phyloP scores from a whole-genome alignment of 2,797 vertebrate genomes.

The Glyptemys insculpta region DNA sequence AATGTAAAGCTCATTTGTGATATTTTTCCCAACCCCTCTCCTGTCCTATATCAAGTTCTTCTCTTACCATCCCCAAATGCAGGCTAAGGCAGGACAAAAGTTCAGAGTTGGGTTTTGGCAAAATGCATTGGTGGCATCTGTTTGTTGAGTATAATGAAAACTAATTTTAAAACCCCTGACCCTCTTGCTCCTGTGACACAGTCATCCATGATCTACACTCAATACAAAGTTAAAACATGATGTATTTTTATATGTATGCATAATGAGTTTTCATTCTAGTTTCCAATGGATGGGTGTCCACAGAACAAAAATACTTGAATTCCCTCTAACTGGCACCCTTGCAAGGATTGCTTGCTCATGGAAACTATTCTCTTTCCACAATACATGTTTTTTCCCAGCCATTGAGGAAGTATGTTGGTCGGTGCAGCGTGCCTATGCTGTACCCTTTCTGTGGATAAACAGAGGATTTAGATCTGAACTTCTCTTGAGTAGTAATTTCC shows the following conservation, averaged over 20 bases:
- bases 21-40: neutral
- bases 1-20: neutral
- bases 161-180: neutral
- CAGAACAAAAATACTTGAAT: neutral
- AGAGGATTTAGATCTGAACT: neutral
- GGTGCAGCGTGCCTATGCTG: rapidly evolving
- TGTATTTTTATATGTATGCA: neutral
- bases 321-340: neutral
- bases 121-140: neutral
- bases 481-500: neutral
- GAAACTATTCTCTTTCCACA: neutral
- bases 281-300: neutral
- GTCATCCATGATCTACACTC: neutral
- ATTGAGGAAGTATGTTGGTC: rapidly evolving
- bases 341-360: neutral
- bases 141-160: neutral
- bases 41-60: neutral
- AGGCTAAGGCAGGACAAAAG: neutral
- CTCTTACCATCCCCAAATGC: neutral
- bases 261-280: neutral
- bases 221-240: neutral
- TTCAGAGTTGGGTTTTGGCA: neutral
- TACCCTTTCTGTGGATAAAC: neutral
- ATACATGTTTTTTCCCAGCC: neutral
- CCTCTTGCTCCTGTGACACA: neutral